Evolutionary conservation across 2,113 vertebrate species (phyloP).

Genomic region (Pluvianellus socialis): DNA sequence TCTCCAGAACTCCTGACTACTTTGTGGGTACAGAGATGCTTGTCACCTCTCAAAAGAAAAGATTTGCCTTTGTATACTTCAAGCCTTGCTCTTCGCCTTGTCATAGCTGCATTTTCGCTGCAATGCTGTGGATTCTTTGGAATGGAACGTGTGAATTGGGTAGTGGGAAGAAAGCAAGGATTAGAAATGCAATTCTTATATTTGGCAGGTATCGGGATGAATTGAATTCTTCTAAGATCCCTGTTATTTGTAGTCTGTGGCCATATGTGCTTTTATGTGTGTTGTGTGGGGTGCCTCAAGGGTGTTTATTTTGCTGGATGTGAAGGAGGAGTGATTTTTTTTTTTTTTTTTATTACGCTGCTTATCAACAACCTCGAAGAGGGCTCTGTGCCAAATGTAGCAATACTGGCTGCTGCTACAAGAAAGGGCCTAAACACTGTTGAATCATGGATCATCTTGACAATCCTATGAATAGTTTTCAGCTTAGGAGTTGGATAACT

Average conservation of each 20-base stretch:
- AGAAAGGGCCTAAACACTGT: neutral
- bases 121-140: neutral
- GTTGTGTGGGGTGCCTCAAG: neutral
- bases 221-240: neutral
- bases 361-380: neutral
- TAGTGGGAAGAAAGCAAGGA: neutral
- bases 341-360: neutral
- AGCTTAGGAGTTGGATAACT: neutral
- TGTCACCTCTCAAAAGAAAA: neutral
- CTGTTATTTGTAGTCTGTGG: neutral
- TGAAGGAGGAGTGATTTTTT: neutral
- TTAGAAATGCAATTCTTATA: neutral
- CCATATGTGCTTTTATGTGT: neutral
- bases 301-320: neutral
- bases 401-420: neutral
- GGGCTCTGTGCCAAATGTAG: neutral
- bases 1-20: neutral
- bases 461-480: neutral
- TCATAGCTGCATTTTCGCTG: neutral
- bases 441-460: neutral
- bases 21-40: neutral
- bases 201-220: neutral
- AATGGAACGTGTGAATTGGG: accelerated
- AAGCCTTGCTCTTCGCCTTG: neutral
- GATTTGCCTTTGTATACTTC: neutral